Conservation (phyloP, 1,140 invertebrate genomes). For the Phenacoccus solenopsis region DNA sequence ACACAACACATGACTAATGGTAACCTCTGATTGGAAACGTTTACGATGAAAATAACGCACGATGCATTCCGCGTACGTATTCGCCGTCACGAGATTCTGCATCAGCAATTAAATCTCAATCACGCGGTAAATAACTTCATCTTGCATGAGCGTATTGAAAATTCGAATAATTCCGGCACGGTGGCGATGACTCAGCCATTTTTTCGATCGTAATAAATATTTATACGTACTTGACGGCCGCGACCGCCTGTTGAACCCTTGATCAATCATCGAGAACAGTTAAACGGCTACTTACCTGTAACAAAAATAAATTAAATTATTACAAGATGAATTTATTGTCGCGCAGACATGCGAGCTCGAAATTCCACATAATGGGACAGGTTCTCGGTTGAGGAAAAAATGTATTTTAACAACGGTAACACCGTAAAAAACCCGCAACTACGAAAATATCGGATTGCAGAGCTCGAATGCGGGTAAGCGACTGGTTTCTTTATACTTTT, state of each 20-base stretch:
- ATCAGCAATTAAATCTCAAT: not conserved
- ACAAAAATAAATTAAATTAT: not conserved
- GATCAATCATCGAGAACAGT: not conserved
- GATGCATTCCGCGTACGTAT: not conserved
- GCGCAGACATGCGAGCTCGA: too few species aligned
- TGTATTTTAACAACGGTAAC: too few species aligned
- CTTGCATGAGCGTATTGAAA: not conserved
- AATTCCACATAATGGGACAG: too few species aligned
- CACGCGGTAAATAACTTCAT: not conserved
- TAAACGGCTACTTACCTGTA: not conserved
- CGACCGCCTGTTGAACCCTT: too few species aligned
- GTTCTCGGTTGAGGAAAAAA: too few species aligned
- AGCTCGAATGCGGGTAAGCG: not conserved
- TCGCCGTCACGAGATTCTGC: too few species aligned
- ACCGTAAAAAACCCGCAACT: not conserved
- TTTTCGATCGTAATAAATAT: not conserved
- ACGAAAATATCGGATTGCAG: not conserved
- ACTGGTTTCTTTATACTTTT: not conserved
- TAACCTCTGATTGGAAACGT: not conserved
- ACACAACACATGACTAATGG: not conserved
- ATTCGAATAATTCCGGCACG: not conserved
- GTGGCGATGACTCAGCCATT: not conserved
- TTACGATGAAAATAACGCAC: not conserved
- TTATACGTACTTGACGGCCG: not conserved
- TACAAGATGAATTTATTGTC: not conserved